phyloP scores from a whole-genome alignment of 2,888 invertebrate species.

The Venusia cambrica region DNA sequence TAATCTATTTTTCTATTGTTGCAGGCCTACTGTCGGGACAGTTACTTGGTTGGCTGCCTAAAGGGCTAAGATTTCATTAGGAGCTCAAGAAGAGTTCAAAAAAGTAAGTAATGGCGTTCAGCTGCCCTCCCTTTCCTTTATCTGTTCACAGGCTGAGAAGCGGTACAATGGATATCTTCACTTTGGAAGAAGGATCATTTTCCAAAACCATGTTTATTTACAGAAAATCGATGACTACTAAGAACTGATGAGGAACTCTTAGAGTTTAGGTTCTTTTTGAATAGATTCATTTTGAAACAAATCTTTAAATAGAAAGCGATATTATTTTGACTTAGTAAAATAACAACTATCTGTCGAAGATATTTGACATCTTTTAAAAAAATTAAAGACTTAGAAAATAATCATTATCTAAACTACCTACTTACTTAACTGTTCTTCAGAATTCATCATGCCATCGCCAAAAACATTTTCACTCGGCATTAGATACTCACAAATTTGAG shows the following conservation, averaged over 20 bases:
- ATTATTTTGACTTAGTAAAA: too few relatives aligned
- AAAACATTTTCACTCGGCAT: slow-evolving; percentile 20
- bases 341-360: too few relatives aligned
- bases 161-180: slow-evolving; percentile 3
- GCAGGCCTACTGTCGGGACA: slow-evolving; percentile 66
- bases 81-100: slow-evolving; percentile 76
- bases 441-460: slow-evolving; percentile 4
- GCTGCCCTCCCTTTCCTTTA: slow-evolving; percentile 31
- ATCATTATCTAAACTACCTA: too few relatives aligned
- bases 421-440: too few relatives aligned
- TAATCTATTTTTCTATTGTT: slow-evolving; percentile 46
- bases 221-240: too few relatives aligned
- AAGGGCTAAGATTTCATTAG: slow-evolving; percentile 74
- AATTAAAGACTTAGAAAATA: too few relatives aligned
- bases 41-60: slow-evolving; percentile 68
- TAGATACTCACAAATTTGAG: too few relatives aligned
- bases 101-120: slow-evolving; percentile 68
- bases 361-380: too few relatives aligned
- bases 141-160: slow-evolving; percentile 57
- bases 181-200: slow-evolving; percentile 1
- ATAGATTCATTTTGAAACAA: too few relatives aligned
- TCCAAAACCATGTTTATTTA: slow-evolving; percentile 2
- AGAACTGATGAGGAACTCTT: too few relatives aligned
- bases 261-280: too few relatives aligned
- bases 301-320: too few relatives aligned